Evolutionary conservation across 2,888 invertebrate genomes (phyloP).

Genomic region (Pherbina coryleti): DNA sequence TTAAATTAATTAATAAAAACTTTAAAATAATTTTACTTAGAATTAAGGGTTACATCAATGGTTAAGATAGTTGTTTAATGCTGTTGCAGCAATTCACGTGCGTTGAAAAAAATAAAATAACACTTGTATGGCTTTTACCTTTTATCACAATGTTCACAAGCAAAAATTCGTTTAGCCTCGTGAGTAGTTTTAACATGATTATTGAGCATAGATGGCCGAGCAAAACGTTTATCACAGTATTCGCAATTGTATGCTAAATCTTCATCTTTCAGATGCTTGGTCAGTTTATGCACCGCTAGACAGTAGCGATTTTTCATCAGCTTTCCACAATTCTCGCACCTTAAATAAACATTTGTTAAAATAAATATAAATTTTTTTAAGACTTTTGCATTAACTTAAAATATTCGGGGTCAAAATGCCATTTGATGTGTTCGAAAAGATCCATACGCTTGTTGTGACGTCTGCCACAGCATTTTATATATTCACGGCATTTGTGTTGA

Average conservation of each 20-base stretch:
- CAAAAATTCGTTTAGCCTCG: constrained; percentile 7
- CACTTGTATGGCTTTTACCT: constrained; percentile 39
- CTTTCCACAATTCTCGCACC: constrained; percentile 49
- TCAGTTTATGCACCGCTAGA: constrained; percentile 46
- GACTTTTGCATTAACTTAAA: constrained; percentile 55
- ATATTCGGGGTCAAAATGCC: constrained; percentile 60
- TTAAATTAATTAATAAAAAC: neutral
- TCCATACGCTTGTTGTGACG: constrained; percentile 56
- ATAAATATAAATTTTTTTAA: neutral
- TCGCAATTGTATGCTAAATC: constrained; percentile 32
- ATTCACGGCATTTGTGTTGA: constrained; percentile 58
- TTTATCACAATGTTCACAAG: constrained; percentile 50
- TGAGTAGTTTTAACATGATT: constrained; percentile 16
- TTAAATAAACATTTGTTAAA: constrained; percentile 24
- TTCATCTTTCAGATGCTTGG: constrained; percentile 46
- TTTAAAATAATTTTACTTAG: neutral
- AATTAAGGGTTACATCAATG: neutral
- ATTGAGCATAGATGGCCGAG: neutral
- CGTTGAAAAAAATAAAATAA: neutral
- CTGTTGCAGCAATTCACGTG: too few species aligned
- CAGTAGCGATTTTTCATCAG: constrained; percentile 45
- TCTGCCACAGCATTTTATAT: constrained; percentile 61
- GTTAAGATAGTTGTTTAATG: neutral
- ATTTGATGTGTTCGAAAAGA: constrained; percentile 61
- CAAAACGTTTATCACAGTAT: constrained; percentile 29